A percentile compares a stretch with the other conserved stretches of the same genome.
phyloP scores from a whole-genome alignment of 1,140 invertebrate genomes.

The Zaprionus taronus region DNA sequence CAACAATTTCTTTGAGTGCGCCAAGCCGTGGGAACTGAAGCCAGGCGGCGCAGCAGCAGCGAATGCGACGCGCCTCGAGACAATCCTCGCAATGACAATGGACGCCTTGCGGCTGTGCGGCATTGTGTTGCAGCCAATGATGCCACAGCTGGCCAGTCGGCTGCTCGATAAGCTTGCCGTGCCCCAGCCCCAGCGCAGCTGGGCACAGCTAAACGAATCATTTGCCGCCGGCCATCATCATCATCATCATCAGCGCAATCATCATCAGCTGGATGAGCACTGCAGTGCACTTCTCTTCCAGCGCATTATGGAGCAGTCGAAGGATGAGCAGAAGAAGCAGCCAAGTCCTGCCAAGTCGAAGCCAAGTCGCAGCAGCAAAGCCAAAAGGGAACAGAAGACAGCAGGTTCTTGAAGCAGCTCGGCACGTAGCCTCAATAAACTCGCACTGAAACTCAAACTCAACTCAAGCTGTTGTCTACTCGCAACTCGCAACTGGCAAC shows the following conservation, averaged over 20 bases:
- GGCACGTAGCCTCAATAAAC: constrained; percentile 62
- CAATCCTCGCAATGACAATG: constrained; percentile 92
- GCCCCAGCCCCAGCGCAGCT: constrained; percentile 85
- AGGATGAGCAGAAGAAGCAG: constrained; percentile 39
- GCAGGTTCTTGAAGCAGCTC: constrained; percentile 42
- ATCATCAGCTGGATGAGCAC: constrained; percentile 46
- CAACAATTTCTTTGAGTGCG: constrained; percentile 94
- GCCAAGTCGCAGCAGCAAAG: constrained; percentile 54
- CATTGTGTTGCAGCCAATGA: constrained; percentile 93
- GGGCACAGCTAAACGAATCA: constrained; percentile 83
- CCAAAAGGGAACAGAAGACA: constrained; percentile 60
- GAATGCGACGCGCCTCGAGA: constrained; percentile 86
- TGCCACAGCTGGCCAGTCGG: constrained; percentile 89
- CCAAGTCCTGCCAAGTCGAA: background rate
- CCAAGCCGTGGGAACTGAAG: constrained; percentile 94
- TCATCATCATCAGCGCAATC: background rate
- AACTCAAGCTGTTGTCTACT: constrained; percentile 6
- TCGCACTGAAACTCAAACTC: constrained; percentile 43
- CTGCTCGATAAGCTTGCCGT: constrained; percentile 89
- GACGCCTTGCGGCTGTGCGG: constrained; percentile 92
- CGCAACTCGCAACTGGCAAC: constrained; percentile 3
- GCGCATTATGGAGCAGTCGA: constrained; percentile 65
- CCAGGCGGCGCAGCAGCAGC: constrained; percentile 79
- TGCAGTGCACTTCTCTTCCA: constrained; percentile 71
- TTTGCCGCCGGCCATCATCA: constrained; percentile 37